Percentiles rank a stretch among this genome's conserved stretches.
Evolutionary conservation across 2,888 invertebrate genomes (phyloP).

Genomic region (Drosophila testacea): DNA sequence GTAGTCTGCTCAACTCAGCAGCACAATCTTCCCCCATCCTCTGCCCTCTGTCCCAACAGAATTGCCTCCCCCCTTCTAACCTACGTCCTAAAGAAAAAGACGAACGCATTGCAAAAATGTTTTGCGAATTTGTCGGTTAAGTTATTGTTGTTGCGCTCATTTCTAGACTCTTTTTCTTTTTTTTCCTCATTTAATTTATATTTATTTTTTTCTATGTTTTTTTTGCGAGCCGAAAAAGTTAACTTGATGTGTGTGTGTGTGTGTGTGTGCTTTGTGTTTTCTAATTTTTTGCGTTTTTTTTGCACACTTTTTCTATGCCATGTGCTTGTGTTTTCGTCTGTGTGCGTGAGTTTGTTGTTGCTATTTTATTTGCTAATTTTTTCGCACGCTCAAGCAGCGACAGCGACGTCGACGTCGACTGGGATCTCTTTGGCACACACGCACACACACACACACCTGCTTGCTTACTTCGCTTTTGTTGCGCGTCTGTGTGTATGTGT

Average conservation of each 20-base stretch:
- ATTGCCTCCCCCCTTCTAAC: not conserved
- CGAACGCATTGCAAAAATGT: conserved; percentile 37
- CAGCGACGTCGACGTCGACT: conserved; percentile 18
- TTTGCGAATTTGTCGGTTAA: conserved; percentile 57
- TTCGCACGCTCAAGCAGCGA: conserved; percentile 63
- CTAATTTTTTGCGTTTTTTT: conserved; percentile 62
- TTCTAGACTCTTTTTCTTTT: conserved; percentile 58
- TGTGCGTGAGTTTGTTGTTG: conserved; percentile 42
- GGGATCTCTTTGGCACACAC: conserved; percentile 65
- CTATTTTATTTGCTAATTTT: conserved; percentile 65
- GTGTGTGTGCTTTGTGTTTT: conserved; percentile 64
- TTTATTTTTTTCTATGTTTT: conserved; percentile 45
- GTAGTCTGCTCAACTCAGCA: conserved; percentile 41
- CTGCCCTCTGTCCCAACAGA: not conserved
- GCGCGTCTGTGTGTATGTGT: conserved; percentile 36
- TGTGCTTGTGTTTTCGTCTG: conserved; percentile 40
- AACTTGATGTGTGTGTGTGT: conserved; percentile 45
- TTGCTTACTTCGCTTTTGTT: conserved; percentile 3
- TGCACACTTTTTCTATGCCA: conserved; percentile 66
- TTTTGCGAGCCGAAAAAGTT: conserved; percentile 61
- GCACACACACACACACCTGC: conserved; percentile 11
- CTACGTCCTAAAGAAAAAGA: not conserved
- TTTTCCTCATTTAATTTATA: conserved; percentile 67
- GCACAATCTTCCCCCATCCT: conserved; percentile 9
- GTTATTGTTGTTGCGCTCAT: conserved; percentile 52